Evolutionary conservation across 1,140 invertebrate species (phyloP).

Genomic region (Calliphora vicina): DNA sequence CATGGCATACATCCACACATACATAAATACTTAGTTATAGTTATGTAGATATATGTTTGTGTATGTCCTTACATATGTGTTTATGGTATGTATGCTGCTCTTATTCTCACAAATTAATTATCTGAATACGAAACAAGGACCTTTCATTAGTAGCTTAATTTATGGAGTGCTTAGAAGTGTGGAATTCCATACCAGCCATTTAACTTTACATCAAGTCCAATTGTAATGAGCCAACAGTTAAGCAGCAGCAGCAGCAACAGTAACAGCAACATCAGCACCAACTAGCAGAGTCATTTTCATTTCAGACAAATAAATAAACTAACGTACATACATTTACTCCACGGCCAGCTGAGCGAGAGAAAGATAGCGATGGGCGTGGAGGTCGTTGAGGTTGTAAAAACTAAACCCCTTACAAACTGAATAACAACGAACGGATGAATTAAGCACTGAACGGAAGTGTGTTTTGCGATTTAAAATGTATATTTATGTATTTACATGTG

Average conservation of each 20-base stretch:
- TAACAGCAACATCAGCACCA: too few species aligned
- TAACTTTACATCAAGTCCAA: neutral
- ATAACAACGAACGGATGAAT: neutral
- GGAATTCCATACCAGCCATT: slow-evolving; percentile 37
- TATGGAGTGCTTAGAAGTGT: slow-evolving; percentile 37
- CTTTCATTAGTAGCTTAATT: slow-evolving; percentile 36
- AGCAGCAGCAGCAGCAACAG: too few species aligned
- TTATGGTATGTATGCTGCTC: neutral
- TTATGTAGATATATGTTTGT: neutral
- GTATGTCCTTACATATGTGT: neutral
- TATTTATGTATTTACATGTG: too few species aligned
- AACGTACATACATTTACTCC: neutral
- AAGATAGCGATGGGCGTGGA: too few species aligned
- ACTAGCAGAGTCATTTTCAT: too few species aligned
- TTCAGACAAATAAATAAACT: neutral
- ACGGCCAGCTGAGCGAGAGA: too few species aligned
- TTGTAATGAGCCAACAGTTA: neutral
- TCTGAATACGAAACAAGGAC: slow-evolving; percentile 33
- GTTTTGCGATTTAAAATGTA: neutral
- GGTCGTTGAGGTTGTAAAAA: too few species aligned
- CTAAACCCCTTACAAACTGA: too few species aligned
- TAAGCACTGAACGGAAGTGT: neutral
- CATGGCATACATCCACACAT: too few species aligned
- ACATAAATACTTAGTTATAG: too few species aligned
- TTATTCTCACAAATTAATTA: slow-evolving; percentile 35